These are phyloP conservation scores for Drosophila neutralis DNA, from an alignment of 2,888 invertebrate genomes.

Conservation along the genomic window DNA sequence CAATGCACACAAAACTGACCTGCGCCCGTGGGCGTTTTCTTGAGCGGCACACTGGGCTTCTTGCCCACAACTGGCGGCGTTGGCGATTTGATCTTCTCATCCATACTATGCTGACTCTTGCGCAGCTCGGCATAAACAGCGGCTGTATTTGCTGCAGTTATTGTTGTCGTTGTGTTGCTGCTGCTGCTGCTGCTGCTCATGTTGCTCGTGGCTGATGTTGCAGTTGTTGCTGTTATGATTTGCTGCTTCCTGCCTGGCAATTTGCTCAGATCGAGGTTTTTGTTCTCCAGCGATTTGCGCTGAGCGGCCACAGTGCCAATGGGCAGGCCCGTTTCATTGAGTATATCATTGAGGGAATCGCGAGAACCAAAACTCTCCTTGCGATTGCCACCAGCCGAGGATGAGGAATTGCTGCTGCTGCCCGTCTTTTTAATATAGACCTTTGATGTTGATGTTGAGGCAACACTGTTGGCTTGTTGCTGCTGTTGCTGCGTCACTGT, in stretches of 20 bases:
- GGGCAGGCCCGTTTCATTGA: conserved; percentile 83
- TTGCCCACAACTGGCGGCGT: conserved; percentile 86
- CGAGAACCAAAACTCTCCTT: conserved; percentile 84
- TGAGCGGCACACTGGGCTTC: conserved; percentile 89
- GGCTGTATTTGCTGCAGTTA: conserved; percentile 41
- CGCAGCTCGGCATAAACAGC: conserved; percentile 74
- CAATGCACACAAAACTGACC: conserved; percentile 54
- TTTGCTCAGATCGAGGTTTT: conserved; percentile 82
- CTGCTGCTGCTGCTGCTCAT: conserved; percentile 40
- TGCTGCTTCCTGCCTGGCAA: conserved; percentile 66
- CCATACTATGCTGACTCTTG: conserved; percentile 84
- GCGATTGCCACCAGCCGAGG: conserved; percentile 67
- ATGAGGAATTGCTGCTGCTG: conserved; percentile 69
- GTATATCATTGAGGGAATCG: conserved; percentile 84
- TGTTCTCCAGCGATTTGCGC: conserved; percentile 86
- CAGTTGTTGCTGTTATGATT: conserved; percentile 54
- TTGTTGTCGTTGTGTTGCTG: conserved; percentile 48
- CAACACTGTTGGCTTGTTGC: conserved; percentile 68
- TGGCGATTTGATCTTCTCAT: conserved; percentile 84
- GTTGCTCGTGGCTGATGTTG: conserved; percentile 36
- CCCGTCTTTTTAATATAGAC: conserved; percentile 73
- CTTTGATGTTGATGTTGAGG: conserved; percentile 70
- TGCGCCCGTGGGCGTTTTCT: conserved; percentile 88
- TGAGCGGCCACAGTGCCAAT: conserved; percentile 86
- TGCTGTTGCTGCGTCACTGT: conserved; percentile 65